Base-by-base conservation (phyloP, 2,888 invertebrate genomes). In the Hemithea aestivaria region DNA sequence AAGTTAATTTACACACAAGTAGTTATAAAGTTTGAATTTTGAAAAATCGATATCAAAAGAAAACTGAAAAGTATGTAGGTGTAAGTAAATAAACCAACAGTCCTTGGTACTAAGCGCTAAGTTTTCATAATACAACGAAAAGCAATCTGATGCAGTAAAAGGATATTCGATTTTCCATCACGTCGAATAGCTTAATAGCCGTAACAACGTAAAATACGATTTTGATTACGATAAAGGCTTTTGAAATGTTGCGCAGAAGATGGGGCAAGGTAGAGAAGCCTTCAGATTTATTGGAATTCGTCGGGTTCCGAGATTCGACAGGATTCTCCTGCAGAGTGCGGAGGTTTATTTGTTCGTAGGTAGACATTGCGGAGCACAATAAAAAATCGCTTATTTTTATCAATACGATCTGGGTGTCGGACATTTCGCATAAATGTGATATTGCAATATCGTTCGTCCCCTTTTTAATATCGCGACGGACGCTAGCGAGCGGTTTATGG, bases 361-460 rank as follows among this genome's bases (percentile, higher is more conserved):
- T 42, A 42, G 41, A 37, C 33, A 73, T 76, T 75, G 73, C 68
- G 71, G 73, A 68, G 66, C 65, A 82, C 76, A 81, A 82, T 84
- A 85, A 85, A 85, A 84, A 84, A 82, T 78, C 76, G 87, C 83
- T 84, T 87, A 87, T 83, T 87, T 84, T 87, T 85, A 85, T 87
- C 87, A 87, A 87, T 84, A 82, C 80, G 82, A 85, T 87, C 85
- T 84, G 80, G 73, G 76, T 82, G 85, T 83, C 66, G 83, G 84
- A 84, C 85, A 85, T 84, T 85, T 84, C 84, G 79, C 82, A 87
- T 85, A 85, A 85, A 87, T 84, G 87, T 85, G 85, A 87, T 84
- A 85, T 85, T 83, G 85, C 85, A 87, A 87, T 85, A 84, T 80
- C 85, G 80, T 78, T 77, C 76, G 84, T 80, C 85, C 85, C 85